Evolutionary conservation across 2,888 invertebrate genomes (phyloP), one percentile per base, ranked within the genome.

Genomic region (Cheilosia pagana): DNA sequence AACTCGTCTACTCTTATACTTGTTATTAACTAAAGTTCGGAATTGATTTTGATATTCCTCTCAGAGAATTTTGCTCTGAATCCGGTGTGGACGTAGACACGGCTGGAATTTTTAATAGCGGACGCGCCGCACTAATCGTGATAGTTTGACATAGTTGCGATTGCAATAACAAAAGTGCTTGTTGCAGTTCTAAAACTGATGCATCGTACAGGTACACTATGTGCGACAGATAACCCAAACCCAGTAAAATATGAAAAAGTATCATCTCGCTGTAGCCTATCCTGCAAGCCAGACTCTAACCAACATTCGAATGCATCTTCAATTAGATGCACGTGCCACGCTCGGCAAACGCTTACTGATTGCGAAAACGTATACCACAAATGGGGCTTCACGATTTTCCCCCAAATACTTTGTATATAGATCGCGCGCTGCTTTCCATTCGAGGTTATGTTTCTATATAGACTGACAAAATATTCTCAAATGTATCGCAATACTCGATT

Each of bases 31-130:
- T 45, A 12, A 25, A 60, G 70, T 71, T 79, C 45, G 39, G 67
- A 53, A 65, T 67, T 68, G 60, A 74, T 68, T 81, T 81, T 81
- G 23, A 74, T 62, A 81, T 81, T 81, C 81, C 62, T 35, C 68
- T 62, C 68, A 81, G 68, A 63, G 74, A 19, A 0, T 45, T 23
- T 43, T 75, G 81, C 74, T 75, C 68, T 70, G 41, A 70, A 81
- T 81, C 62, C 75, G 81, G 62, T 75, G 62, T 63, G 57, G 62
- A 75, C 50, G 39, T 12, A 59, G 62, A 81, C 68, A 68, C 35
- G 53, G 28, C 62, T 55, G 57, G 81, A 81, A 81, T 81, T 68
- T 57, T 41, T 57, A 81, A 70, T 68, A 62, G 7, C 35, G 16
- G 19, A 5, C 53, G 1, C 12, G 1, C 12, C 21, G 25, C 59